Percentiles rank a stretch among this genome's conserved stretches.
phyloP scores from a whole-genome alignment of 2,113 vertebrate species.

The Albula goreensis region DNA sequence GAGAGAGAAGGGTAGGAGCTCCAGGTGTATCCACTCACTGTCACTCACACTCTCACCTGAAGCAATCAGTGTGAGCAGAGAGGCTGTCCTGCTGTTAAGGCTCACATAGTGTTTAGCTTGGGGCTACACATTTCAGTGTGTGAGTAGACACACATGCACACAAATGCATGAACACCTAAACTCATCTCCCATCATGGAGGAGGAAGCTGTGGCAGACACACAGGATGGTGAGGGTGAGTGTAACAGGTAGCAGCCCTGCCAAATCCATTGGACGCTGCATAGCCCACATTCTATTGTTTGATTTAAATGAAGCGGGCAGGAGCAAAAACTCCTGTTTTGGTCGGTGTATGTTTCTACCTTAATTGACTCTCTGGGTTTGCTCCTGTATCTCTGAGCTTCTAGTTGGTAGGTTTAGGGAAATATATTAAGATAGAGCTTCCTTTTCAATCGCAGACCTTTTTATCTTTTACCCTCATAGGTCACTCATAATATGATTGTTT shows the following conservation, averaged over 20 bases:
- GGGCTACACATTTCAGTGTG: background rate
- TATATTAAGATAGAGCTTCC: too few relatives aligned
- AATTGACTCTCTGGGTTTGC: background rate
- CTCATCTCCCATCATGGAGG: conserved; percentile 13
- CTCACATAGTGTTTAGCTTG: background rate
- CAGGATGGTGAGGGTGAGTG: conserved; percentile 30
- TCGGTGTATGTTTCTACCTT: background rate
- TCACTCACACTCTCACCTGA: conserved; percentile 52
- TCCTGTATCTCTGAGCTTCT: conserved; percentile 27
- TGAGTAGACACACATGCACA: background rate
- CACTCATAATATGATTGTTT: background rate
- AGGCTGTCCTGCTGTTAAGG: background rate
- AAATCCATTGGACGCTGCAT: background rate
- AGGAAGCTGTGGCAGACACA: background rate
- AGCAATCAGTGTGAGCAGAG: conserved; percentile 41
- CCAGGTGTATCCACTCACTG: conserved; percentile 56
- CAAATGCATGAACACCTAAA: background rate
- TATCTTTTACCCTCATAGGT: conserved; percentile 33
- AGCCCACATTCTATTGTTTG: background rate
- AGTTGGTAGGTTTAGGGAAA: background rate
- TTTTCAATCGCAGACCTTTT: conserved; percentile 42
- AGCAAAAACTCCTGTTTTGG: too few relatives aligned
- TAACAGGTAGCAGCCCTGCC: background rate
- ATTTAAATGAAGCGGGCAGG: background rate
- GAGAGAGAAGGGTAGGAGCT: conserved; percentile 27